phyloP scores from a whole-genome alignment of 2,888 invertebrate genomes.

The Leucoma salicis region DNA sequence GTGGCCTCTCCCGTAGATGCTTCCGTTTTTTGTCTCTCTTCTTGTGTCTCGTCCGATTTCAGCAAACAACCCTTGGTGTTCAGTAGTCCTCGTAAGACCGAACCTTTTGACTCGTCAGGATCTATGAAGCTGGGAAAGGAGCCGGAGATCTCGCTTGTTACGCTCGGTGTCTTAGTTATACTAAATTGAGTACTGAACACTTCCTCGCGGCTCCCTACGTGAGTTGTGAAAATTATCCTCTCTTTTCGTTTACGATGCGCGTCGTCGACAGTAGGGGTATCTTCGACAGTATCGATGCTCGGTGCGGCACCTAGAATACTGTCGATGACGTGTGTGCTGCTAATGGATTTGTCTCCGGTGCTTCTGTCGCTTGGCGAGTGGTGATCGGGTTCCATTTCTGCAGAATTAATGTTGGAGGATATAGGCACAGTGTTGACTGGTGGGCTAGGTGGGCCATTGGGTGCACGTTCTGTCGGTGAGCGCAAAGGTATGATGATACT shows the following conservation, averaged over 20 bases:
- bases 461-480: constrained; percentile 65
- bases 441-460: constrained; percentile 27
- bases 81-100: constrained; percentile 25
- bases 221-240: constrained; percentile 85
- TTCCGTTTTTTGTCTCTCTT: constrained; percentile 3
- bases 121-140: constrained; percentile 71
- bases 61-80: constrained; percentile 24
- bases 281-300: constrained; percentile 8
- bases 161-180: constrained; percentile 84
- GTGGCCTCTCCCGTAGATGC: constrained; percentile 21
- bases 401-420: not conserved
- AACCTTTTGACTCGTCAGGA: constrained; percentile 78
- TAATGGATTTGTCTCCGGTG: not conserved
- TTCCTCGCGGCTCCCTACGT: constrained; percentile 86
- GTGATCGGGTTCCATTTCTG: constrained; percentile 6
- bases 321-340: not conserved
- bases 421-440: not conserved
- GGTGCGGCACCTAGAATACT: constrained; percentile 2
- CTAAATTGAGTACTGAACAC: constrained; percentile 86
- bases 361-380: not conserved
- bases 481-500: constrained; percentile 81
- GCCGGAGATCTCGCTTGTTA: constrained; percentile 83
- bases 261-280: constrained; percentile 17
- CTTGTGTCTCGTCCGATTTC: not conserved
- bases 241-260: constrained; percentile 49